Evolutionary conservation across 2,797 vertebrate species (phyloP).

Genomic region (Acanthurus lineatus): DNA sequence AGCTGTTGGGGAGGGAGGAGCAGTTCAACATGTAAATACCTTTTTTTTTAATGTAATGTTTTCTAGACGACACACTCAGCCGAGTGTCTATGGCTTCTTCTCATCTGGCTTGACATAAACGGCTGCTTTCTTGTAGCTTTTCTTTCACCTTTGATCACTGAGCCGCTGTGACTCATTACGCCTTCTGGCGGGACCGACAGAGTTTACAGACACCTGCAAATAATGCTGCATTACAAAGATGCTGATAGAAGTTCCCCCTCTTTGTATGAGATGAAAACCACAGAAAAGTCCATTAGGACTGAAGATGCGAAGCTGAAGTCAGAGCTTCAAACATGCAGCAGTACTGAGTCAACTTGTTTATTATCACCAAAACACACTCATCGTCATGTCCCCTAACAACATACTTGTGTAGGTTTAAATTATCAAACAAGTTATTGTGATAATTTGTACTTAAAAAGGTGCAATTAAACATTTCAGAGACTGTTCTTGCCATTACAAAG

Average conservation of each 20-base stretch:
- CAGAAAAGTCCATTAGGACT: conserved; percentile 13
- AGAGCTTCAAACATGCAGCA: neutral
- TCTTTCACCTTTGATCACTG: conserved; percentile 55
- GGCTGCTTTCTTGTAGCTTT: conserved; percentile 44
- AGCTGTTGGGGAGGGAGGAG: conserved; percentile 28
- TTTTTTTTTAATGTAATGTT: conserved; percentile 46
- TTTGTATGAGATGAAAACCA: neutral
- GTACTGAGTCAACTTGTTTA: neutral
- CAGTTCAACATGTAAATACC: conserved; percentile 62
- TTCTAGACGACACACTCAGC: conserved; percentile 19
- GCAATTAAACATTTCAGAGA: too few species aligned
- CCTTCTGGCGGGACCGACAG: conserved; percentile 13
- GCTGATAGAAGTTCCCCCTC: neutral
- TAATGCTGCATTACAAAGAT: conserved; percentile 35
- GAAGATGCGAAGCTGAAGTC: conserved; percentile 4
- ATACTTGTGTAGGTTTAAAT: too few species aligned
- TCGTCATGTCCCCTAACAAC: too few species aligned
- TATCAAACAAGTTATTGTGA: too few species aligned
- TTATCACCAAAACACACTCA: neutral
- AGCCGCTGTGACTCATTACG: conserved; percentile 41
- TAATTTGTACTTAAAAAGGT: too few species aligned
- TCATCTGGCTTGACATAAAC: conserved; percentile 55
- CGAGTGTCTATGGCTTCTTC: conserved; percentile 47
- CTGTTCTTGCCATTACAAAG: too few species aligned
- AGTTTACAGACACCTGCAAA: conserved; percentile 53